These are phyloP conservation scores for Lota lota DNA, from an alignment of 2,113 vertebrate genomes.

Conservation along the genomic window DNA sequence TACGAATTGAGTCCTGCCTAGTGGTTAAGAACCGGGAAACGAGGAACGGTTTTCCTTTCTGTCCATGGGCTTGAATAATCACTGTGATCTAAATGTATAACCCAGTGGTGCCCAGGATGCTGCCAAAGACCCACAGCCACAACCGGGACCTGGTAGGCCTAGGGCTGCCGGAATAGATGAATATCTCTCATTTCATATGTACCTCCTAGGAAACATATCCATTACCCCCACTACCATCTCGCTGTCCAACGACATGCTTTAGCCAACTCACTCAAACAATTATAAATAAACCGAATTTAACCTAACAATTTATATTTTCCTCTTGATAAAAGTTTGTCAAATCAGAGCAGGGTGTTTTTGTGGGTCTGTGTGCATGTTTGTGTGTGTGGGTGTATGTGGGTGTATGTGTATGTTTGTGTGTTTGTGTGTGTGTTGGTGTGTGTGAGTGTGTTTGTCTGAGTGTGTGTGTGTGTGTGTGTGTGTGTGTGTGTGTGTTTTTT, in stretches of 20 bases:
- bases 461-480: not conserved
- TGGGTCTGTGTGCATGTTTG: not conserved
- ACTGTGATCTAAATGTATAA: too few species aligned
- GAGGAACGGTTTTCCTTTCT: too few species aligned
- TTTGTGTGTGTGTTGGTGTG: not conserved
- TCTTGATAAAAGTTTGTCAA: conserved; percentile 4
- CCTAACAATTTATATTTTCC: conserved; percentile 1
- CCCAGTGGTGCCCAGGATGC: too few species aligned
- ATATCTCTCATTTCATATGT: conserved; percentile 4
- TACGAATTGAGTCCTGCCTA: too few species aligned
- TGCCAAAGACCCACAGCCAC: too few species aligned
- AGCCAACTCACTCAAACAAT: conserved; percentile 19
- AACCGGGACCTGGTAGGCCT: too few species aligned
- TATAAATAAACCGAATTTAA: conserved; percentile 25
- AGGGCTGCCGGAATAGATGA: not conserved
- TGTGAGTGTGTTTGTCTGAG: not conserved
- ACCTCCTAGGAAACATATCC: conserved; percentile 11
- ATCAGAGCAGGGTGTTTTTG: conserved; percentile 5
- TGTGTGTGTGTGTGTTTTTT: conserved; percentile 13
- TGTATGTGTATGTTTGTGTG: not conserved
- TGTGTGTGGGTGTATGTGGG: not conserved
- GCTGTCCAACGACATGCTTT: conserved; percentile 8
- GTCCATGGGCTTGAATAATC: too few species aligned
- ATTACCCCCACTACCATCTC: conserved; percentile 7
- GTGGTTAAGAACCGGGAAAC: too few species aligned